Conservation (phyloP, 1,140 invertebrate species). For the Sminthurinus signatus region DNA sequence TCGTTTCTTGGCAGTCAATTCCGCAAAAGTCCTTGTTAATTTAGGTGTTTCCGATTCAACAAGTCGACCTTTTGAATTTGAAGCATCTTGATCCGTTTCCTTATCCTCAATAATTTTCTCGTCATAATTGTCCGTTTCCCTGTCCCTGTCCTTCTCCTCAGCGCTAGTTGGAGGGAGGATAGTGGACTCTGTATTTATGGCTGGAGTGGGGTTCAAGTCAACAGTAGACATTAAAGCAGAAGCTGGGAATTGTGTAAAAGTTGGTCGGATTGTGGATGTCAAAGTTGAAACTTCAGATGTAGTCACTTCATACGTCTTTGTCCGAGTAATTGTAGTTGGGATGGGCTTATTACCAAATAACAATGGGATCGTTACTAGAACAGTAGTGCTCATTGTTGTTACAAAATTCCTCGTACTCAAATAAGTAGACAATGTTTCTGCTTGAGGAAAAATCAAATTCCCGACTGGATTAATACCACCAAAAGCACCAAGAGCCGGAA, state of each 20-base stretch:
- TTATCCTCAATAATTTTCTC: too few relatives aligned
- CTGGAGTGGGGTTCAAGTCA: background rate
- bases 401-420: conserved; percentile 30
- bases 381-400: conserved; percentile 28
- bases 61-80: conserved; percentile 4
- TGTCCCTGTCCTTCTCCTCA: too few relatives aligned
- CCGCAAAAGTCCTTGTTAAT: background rate
- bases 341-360: conserved; percentile 38
- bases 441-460: conserved; percentile 24
- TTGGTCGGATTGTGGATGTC: conserved; percentile 30
- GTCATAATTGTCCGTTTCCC: too few relatives aligned
- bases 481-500: conserved; percentile 12
- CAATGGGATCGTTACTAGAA: conserved; percentile 33
- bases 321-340: conserved; percentile 26
- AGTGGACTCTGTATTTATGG: background rate
- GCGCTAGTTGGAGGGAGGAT: too few relatives aligned
- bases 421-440: conserved; percentile 27
- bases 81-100: background rate
- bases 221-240: background rate
- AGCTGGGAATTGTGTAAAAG: background rate
- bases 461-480: conserved; percentile 21
- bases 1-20: background rate
- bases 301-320: conserved; percentile 31
- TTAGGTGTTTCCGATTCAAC: background rate
- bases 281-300: conserved; percentile 33